These are phyloP conservation scores for Ciconia boyciana DNA, from an alignment of 2,113 vertebrate genomes.

Conservation along the genomic window DNA sequence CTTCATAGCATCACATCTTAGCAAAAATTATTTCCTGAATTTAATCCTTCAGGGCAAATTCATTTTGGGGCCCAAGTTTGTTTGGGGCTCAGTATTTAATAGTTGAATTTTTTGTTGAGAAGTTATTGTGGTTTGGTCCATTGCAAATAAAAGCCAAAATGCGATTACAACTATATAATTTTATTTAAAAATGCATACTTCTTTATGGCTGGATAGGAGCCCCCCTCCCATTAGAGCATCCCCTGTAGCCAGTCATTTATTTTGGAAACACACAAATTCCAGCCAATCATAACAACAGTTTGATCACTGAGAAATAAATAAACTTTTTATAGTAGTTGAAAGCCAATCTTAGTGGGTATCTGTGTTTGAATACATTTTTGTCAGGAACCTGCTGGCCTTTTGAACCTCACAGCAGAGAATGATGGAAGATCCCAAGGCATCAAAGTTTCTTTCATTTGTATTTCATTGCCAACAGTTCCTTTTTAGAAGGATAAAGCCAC, in stretches of 20 bases:
- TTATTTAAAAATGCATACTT: neutral
- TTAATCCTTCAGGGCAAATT: neutral
- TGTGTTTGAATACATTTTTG: neutral
- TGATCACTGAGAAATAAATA: neutral
- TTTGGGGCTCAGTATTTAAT: neutral
- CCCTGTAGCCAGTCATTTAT: neutral
- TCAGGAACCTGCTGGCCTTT: neutral
- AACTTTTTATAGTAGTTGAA: neutral
- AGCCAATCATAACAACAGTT: neutral
- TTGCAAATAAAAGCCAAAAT: neutral
- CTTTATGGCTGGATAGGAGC: neutral
- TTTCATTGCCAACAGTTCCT: neutral
- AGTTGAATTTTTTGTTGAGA: neutral
- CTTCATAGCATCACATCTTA: neutral
- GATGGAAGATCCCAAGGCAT: neutral
- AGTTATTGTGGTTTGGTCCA: neutral
- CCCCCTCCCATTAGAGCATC: neutral
- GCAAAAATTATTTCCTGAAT: neutral
- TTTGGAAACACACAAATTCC: neutral
- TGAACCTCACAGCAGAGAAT: neutral
- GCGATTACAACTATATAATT: neutral
- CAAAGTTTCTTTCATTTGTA: neutral
- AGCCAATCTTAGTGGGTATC: neutral
- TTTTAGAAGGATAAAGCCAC: neutral
- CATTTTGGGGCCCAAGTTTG: neutral